These are phyloP conservation scores for Suillia variegata DNA, from an alignment of 2,888 invertebrate genomes.

Conservation along the genomic window DNA sequence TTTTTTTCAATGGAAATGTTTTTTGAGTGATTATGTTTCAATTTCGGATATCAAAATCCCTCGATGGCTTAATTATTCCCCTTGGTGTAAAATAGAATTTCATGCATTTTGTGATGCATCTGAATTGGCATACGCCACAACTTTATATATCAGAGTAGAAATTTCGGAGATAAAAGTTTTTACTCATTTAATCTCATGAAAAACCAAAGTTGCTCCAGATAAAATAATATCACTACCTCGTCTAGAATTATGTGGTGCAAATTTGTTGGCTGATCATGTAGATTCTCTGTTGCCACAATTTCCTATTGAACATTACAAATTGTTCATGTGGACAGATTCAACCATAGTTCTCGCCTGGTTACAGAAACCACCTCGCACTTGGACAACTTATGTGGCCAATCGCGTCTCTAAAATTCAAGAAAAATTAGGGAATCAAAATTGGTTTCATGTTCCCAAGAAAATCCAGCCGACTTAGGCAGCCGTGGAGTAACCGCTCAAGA, in stretches of 20 bases:
- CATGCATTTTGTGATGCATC: constrained; percentile 22
- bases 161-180: too few relatives aligned
- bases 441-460: constrained; percentile 24
- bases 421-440: background rate
- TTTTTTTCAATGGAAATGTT: constrained; percentile 7
- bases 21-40: constrained; percentile 9
- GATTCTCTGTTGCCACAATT: background rate
- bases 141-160: constrained; percentile 12
- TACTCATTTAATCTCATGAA: constrained; percentile 14
- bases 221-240: constrained; percentile 7
- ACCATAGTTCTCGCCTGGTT: too few relatives aligned
- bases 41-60: constrained; percentile 21
- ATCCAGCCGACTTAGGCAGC: constrained; percentile 15
- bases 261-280: background rate
- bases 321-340: too few relatives aligned
- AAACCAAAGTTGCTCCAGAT: constrained; percentile 16
- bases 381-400: too few relatives aligned
- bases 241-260: constrained; percentile 15
- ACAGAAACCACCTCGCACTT: too few relatives aligned
- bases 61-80: constrained; percentile 18
- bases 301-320: background rate
- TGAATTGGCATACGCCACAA: constrained; percentile 16
- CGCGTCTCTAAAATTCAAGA: constrained; percentile 6
- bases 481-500: constrained; percentile 17
- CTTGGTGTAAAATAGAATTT: background rate